These are phyloP conservation scores for Bombyx mori DNA, from an alignment of 1,140 invertebrate species.

Conservation along the genomic window DNA sequence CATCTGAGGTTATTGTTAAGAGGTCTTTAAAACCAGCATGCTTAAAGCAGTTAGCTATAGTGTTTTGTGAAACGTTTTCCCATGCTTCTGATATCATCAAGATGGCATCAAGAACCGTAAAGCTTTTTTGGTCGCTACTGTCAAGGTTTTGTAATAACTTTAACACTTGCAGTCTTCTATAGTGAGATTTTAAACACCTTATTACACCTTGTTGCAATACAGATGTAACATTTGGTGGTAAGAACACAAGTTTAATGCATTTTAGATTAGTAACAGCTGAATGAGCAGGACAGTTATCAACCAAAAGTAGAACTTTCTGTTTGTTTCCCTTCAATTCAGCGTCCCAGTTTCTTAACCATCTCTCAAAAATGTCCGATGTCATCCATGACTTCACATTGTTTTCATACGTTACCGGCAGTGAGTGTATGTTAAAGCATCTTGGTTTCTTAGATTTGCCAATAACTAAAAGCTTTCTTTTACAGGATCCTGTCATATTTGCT, in stretches of 20 bases:
- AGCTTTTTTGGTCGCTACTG: slow-evolving; percentile 20
- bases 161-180: slow-evolving; percentile 15
- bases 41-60: slow-evolving; percentile 1
- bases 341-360: slow-evolving; percentile 20
- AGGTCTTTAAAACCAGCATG: slow-evolving; percentile 22
- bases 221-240: background rate
- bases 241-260: too few relatives aligned
- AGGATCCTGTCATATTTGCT: slow-evolving; percentile 48
- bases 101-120: slow-evolving; percentile 31
- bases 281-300: too few relatives aligned
- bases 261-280: too few relatives aligned
- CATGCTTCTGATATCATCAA: slow-evolving; percentile 10
- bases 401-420: too few relatives aligned
- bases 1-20: slow-evolving; percentile 3
- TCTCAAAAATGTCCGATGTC: slow-evolving; percentile 22
- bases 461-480: slow-evolving; percentile 48
- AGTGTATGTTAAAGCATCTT: too few relatives aligned
- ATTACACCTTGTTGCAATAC: slow-evolving; percentile 26
- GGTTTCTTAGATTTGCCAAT: too few relatives aligned
- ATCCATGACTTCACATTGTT: too few relatives aligned
- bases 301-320: too few relatives aligned
- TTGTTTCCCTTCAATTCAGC: slow-evolving; percentile 7
- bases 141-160: background rate
- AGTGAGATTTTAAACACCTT: slow-evolving; percentile 27
- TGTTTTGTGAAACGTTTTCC: too few relatives aligned